Conservation (phyloP, 2,888 invertebrate genomes). For the Acanthosoma haemorrhoidale region DNA sequence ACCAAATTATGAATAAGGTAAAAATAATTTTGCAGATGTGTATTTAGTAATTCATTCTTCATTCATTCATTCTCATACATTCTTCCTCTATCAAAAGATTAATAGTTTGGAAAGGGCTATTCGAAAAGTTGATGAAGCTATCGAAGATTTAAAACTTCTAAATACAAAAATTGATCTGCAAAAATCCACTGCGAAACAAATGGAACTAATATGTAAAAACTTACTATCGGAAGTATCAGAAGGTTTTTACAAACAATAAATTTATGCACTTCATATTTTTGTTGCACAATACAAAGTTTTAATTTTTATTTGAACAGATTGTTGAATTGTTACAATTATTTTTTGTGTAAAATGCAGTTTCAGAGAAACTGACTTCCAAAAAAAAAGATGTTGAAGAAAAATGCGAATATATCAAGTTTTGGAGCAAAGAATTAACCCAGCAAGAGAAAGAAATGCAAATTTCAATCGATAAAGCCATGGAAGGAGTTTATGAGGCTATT, state of each 20-base stretch:
- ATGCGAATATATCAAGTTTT: neutral
- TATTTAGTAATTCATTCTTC: neutral
- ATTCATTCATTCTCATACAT: neutral
- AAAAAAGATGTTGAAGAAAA: neutral
- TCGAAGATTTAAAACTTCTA: neutral
- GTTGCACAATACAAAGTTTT: too few species aligned
- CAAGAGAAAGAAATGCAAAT: slow-evolving; percentile 77
- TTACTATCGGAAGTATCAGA: neutral
- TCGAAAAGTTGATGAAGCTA: neutral
- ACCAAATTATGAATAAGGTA: neutral
- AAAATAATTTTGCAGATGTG: neutral
- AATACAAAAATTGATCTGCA: neutral
- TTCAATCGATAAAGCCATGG: slow-evolving; percentile 72
- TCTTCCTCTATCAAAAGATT: neutral
- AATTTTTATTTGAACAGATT: too few species aligned
- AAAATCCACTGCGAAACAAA: neutral
- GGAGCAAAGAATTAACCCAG: slow-evolving; percentile 50
- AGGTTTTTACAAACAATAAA: too few species aligned
- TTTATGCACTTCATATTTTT: too few species aligned
- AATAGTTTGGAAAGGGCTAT: neutral
- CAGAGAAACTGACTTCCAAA: neutral
- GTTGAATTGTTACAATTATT: too few species aligned
- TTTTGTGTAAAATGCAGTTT: neutral
- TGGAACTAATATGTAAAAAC: neutral
- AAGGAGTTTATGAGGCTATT: slow-evolving; percentile 75